Conservation (phyloP, 2,888 invertebrate genomes). For the Argyra leucocephala region DNA sequence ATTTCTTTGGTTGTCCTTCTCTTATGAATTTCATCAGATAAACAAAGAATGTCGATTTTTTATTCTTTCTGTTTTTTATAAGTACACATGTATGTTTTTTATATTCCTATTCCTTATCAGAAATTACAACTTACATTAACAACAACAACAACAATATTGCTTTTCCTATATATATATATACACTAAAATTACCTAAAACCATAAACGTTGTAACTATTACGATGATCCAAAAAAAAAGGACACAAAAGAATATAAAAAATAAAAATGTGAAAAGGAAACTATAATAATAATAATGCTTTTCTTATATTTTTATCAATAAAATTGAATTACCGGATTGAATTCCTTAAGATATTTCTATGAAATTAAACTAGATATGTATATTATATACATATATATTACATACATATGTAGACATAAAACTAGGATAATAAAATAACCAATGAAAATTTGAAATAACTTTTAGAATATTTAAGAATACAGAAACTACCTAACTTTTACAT, state of each 20-base stretch:
- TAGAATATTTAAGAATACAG: not conserved
- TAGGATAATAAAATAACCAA: not conserved
- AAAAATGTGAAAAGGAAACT: not conserved
- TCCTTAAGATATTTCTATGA: not conserved
- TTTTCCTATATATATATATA: not conserved
- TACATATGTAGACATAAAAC: not conserved
- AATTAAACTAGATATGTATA: no score
- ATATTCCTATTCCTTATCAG: not conserved
- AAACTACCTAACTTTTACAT: not conserved
- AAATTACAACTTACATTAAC: no score
- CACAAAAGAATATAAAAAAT: not conserved
- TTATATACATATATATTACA: not conserved
- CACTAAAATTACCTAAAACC: not conserved
- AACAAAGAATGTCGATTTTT: not conserved
- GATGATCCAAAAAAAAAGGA: not conserved
- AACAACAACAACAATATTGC: not conserved
- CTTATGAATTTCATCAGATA: not conserved
- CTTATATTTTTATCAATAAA: constrained; percentile 4
- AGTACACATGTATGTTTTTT: not conserved
- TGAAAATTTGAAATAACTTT: not conserved
- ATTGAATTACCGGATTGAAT: constrained; percentile 1
- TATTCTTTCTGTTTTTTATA: no score
- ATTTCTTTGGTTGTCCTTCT: no score
- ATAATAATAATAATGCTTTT: not conserved
- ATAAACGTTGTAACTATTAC: not conserved